Conservation (phyloP, 2,113 vertebrate genomes). For the Gallinago jamesoni region DNA sequence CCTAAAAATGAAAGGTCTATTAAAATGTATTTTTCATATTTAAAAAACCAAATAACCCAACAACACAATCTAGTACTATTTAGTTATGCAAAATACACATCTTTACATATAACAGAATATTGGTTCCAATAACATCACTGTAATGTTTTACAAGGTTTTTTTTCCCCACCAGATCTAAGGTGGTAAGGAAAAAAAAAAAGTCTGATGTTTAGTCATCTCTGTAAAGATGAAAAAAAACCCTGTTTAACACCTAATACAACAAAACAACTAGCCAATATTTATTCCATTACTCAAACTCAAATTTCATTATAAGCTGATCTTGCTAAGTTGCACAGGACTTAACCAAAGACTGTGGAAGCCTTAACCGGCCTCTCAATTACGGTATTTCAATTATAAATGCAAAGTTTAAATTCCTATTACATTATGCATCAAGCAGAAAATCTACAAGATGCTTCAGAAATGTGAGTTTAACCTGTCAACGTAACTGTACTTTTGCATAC, state of each 20-base stretch:
- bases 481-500: background rate
- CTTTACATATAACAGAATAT: background rate
- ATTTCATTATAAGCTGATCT: background rate
- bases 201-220: background rate
- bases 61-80: background rate
- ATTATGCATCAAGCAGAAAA: background rate
- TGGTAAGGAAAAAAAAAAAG: background rate
- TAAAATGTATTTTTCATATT: background rate
- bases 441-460: background rate
- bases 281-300: background rate
- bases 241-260: background rate
- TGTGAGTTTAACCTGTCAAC: background rate
- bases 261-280: background rate
- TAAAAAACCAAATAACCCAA: background rate
- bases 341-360: background rate
- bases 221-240: background rate
- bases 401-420: background rate
- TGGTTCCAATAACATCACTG: background rate
- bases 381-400: background rate
- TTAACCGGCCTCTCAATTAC: background rate
- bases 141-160: background rate
- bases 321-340: background rate
- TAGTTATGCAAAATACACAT: background rate
- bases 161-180: background rate
- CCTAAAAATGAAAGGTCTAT: background rate